Evolutionary conservation across 2,888 invertebrate genomes (phyloP).

Genomic region (Yponomeuta sedellus): DNA sequence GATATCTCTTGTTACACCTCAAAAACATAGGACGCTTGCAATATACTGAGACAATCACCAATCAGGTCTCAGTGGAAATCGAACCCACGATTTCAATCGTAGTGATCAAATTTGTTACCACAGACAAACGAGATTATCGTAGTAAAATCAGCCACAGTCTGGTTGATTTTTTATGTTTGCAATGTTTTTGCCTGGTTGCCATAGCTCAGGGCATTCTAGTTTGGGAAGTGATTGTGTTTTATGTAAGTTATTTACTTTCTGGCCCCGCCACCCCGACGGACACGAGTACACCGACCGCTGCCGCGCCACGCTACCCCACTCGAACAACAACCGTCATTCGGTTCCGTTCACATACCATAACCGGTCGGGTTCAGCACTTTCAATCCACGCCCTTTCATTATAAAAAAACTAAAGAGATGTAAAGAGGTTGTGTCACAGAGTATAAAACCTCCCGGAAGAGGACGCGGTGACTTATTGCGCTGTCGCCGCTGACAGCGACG

Average conservation of each 20-base stretch:
- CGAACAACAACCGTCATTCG: constrained; percentile 55
- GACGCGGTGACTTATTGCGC: constrained; percentile 24
- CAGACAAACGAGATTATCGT: no score
- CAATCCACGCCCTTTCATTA: constrained; percentile 10
- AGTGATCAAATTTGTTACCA: no score
- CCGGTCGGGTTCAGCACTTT: constrained; percentile 63
- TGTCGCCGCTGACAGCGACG: constrained; percentile 6
- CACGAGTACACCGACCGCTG: constrained; percentile 56
- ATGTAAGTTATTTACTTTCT: background rate
- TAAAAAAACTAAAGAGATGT: background rate
- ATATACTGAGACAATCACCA: no score
- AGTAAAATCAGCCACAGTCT: no score
- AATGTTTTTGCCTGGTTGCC: no score
- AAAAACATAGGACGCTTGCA: no score
- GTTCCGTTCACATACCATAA: constrained; percentile 71
- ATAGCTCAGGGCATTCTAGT: no score
- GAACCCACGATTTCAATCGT: no score
- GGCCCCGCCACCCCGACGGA: constrained; percentile 32
- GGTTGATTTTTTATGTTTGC: no score
- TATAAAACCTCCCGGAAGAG: constrained; percentile 29
- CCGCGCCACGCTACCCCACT: constrained; percentile 45
- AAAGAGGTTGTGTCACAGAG: constrained; percentile 17
- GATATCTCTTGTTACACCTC: no score
- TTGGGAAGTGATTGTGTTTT: no score
- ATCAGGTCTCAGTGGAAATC: no score